Evolutionary conservation across 2,113 vertebrate genomes (phyloP).

Genomic region (Ardeotis arabs): DNA sequence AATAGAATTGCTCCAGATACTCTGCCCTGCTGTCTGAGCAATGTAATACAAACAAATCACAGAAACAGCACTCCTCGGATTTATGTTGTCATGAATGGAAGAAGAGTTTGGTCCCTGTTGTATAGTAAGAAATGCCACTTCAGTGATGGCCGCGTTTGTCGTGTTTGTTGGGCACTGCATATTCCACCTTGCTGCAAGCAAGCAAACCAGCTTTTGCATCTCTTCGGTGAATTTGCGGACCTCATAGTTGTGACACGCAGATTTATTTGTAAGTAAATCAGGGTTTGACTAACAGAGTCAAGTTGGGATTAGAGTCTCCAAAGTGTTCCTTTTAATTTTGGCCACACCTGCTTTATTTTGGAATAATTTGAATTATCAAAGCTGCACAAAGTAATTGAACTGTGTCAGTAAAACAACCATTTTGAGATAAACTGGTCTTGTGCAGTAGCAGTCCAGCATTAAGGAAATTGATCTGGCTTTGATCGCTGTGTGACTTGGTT

Average conservation of each 20-base stretch:
- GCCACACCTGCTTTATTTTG: not conserved
- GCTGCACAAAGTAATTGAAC: not conserved
- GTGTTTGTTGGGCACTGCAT: not conserved
- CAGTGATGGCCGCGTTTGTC: accelerated
- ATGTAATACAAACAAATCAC: not conserved
- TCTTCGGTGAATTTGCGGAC: not conserved
- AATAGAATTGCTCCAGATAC: not conserved
- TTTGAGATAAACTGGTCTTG: not conserved
- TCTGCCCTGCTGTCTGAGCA: not conserved
- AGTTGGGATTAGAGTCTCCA: not conserved
- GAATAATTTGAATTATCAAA: not conserved
- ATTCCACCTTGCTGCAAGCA: not conserved
- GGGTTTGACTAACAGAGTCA: not conserved
- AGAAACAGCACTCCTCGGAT: not conserved
- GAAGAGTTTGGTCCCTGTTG: not conserved
- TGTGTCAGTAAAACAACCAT: not conserved
- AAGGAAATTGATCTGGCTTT: not conserved
- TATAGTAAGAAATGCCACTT: not conserved
- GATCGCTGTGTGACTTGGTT: accelerated
- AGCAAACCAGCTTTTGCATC: not conserved
- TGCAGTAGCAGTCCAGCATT: not conserved
- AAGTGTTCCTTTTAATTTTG: not conserved
- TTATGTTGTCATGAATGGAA: not conserved
- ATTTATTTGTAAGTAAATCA: not conserved
- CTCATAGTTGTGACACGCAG: not conserved